Evolutionary conservation across 2,888 invertebrate species (phyloP).

Genomic region (Drosophila aldrichi): DNA sequence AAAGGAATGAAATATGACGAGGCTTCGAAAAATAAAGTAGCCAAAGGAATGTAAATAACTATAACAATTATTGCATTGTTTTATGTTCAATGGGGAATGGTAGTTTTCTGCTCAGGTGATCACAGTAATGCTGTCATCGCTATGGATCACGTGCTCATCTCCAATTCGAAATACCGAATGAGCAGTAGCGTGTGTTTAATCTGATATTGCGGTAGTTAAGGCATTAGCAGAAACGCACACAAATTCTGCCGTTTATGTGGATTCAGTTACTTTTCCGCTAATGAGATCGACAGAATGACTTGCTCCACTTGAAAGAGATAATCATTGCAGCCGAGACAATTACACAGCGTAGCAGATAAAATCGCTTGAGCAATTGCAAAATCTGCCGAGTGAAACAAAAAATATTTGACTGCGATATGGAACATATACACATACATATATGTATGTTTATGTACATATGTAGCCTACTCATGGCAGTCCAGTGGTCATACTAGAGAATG

Average conservation of each 20-base stretch:
- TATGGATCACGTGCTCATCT: constrained; percentile 6
- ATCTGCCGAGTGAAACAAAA: constrained; percentile 41
- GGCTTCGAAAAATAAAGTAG: background rate
- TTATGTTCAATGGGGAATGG: background rate
- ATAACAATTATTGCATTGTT: too few relatives aligned
- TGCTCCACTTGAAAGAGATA: constrained; percentile 13
- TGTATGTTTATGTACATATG: too few relatives aligned
- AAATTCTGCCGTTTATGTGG: constrained; percentile 23
- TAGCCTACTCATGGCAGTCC: background rate
- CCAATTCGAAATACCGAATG: constrained; percentile 19
- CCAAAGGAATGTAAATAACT: background rate
- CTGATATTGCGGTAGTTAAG: constrained; percentile 31
- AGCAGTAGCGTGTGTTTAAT: constrained; percentile 55
- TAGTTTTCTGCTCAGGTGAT: background rate
- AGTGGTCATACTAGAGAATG: constrained; percentile 9
- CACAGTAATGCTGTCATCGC: background rate
- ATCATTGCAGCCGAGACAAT: constrained; percentile 26
- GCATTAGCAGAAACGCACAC: constrained; percentile 11
- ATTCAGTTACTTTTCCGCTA: constrained; percentile 20
- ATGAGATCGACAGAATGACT: constrained; percentile 35
- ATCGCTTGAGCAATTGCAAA: constrained; percentile 46
- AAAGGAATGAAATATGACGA: background rate
- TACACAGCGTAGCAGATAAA: constrained; percentile 39
- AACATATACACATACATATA: too few relatives aligned
- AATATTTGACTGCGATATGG: background rate